Conservation (phyloP, 2,797 vertebrate species). For the Acanthornis magna region DNA sequence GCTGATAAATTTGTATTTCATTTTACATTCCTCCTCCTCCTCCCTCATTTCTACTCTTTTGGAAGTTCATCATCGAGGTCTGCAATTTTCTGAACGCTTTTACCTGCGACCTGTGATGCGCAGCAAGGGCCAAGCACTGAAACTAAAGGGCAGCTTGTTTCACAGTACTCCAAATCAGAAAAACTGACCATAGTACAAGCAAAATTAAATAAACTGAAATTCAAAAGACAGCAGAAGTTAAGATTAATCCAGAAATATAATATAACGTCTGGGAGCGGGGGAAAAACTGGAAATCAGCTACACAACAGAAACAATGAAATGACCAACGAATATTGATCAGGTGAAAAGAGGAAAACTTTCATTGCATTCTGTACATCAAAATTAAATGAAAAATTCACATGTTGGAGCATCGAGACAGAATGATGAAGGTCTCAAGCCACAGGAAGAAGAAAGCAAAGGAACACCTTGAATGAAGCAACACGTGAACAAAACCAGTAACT, state of each 20-base stretch:
- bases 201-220: constrained; percentile 46
- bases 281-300: neutral
- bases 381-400: constrained; percentile 35
- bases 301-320: constrained; percentile 52
- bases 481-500: neutral
- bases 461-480: neutral
- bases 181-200: constrained; percentile 45
- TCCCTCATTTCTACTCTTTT: neutral
- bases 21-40: neutral
- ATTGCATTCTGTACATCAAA: constrained; percentile 46
- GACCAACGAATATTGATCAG: constrained; percentile 10
- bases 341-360: neutral
- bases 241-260: constrained; percentile 65
- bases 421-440: neutral
- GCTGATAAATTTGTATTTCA: neutral
- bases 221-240: constrained; percentile 40
- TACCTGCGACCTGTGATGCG: neutral
- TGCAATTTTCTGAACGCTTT: neutral
- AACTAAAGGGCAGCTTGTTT: constrained; percentile 41
- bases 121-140: neutral
- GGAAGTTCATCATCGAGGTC: neutral
- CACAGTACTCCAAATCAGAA: constrained; percentile 42
- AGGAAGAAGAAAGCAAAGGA: constrained; percentile 2
- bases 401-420: constrained; percentile 4
- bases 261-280: neutral